phyloP scores from a whole-genome alignment of 1,140 invertebrate species.

The Cyclargus thomasi region DNA sequence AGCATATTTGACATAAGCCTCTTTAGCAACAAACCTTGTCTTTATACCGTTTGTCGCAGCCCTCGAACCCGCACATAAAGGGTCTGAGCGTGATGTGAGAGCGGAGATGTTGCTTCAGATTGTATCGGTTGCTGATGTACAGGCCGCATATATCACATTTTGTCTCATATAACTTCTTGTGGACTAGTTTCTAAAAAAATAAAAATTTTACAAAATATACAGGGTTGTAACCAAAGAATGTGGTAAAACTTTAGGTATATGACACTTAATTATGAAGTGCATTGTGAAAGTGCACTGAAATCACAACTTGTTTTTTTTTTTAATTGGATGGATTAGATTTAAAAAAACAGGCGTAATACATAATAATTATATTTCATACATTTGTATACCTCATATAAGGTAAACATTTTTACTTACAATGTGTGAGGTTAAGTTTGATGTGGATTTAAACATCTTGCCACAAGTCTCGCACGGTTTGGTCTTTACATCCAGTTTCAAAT shows the following conservation, averaged over 20 bases:
- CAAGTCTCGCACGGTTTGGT: conserved; percentile 29
- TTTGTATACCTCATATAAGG: too few relatives aligned
- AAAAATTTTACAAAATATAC: neutral
- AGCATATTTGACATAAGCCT: neutral
- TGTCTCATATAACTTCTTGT: conserved; percentile 25
- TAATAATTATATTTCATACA: too few relatives aligned
- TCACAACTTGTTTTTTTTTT: too few relatives aligned
- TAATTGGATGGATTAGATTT: too few relatives aligned
- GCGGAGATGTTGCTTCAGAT: conserved; percentile 32
- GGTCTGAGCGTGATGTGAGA: conserved; percentile 29
- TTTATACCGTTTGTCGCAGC: conserved; percentile 37
- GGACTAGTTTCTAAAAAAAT: conserved; percentile 18
- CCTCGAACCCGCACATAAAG: conserved; percentile 25
- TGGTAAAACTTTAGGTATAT: too few relatives aligned
- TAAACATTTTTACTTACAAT: conserved; percentile 39
- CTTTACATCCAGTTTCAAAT: conserved; percentile 29
- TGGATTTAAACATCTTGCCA: conserved; percentile 30
- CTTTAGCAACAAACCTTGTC: conserved; percentile 32
- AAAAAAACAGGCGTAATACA: too few relatives aligned
- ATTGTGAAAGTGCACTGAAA: too few relatives aligned
- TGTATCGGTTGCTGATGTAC: conserved; percentile 25
- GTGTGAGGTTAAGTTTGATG: conserved; percentile 20
- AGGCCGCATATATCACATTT: conserved; percentile 37
- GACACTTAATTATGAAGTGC: too few relatives aligned
- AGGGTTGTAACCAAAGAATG: too few relatives aligned